Percentiles rank a stretch among this genome's conserved stretches.
Evolutionary conservation across 2,113 vertebrate species (phyloP).

Genomic region (Nyctereutes procyonoides): DNA sequence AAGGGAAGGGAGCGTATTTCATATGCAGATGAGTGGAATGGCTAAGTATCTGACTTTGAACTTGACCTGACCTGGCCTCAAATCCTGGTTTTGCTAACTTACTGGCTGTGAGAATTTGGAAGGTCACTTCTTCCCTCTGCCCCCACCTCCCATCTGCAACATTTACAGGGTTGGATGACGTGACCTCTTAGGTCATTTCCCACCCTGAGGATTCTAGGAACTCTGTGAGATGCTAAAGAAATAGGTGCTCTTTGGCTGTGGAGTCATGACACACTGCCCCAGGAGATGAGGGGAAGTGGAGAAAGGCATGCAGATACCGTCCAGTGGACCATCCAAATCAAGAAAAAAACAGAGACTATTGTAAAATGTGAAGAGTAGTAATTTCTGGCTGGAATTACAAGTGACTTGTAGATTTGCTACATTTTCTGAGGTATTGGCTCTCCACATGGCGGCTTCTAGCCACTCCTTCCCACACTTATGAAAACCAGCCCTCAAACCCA

Average conservation of each 20-base stretch:
- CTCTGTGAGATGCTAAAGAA: background rate
- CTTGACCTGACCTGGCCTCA: background rate
- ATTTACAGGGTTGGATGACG: background rate
- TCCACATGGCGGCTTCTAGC: background rate
- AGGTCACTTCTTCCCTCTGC: background rate
- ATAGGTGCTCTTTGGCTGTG: background rate
- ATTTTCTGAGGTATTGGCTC: background rate
- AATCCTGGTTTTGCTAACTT: background rate
- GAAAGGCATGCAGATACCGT: background rate
- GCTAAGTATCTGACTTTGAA: constrained; percentile 28
- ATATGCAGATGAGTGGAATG: background rate
- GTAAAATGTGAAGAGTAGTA: background rate
- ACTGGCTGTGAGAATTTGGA: background rate
- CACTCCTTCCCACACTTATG: background rate
- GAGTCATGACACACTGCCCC: background rate
- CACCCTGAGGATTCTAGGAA: background rate
- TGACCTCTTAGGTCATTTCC: background rate
- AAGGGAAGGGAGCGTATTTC: background rate
- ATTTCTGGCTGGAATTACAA: background rate
- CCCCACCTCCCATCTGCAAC: background rate
- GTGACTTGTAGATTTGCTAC: background rate
- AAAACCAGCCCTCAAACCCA: background rate
- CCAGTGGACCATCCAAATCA: background rate
- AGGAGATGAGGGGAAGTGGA: background rate
- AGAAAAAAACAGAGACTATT: background rate